Evolutionary conservation across 2,797 vertebrate genomes (phyloP), one percentile per base, ranked within the genome.

Genomic region (Pelobates cultripes): DNA sequence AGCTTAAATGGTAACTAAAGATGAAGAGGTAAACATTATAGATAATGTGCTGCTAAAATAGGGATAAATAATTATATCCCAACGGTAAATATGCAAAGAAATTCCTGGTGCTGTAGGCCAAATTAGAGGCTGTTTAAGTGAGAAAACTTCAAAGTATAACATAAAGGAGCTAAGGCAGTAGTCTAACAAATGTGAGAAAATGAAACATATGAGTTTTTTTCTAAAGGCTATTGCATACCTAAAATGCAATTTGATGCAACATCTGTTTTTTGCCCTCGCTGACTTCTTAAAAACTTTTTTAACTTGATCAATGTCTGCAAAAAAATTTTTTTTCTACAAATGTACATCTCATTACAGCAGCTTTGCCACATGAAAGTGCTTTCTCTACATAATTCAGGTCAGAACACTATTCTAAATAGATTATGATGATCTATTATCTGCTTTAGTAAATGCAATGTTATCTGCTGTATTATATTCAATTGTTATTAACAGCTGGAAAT

Each of bases 91-190:
- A 47, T 66, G 7, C 61, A 47, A 63, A 15, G 17, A 67, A 68
- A 69, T 73, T 67, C 70, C 60, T 77, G 57, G 3, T 53, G 73
- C 43, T 53, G 40, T n/a, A 53, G 40, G 60, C 15, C 45, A 78
- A 82, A 82, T 82, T 82, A 78, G 17, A 82, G 70, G 72, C 70
- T 69, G 17, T 43, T 73, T 12, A 42, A 60, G 57, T 61, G 45
- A 14, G n/a, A 1, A 4, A 2, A 78, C 75, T 73, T 82, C 81
- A 82, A 81, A 76, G 79, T 45, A 13, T 45, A 73, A 66, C 51
- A 8, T 2, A 5, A 45, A 78, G 13, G 63, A 68, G 40, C 68
- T 44, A 41, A 66, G 74, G 45, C 14, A 42, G 66, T 4, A 4
- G 42, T 43, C 7, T 12, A 13, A 44, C 41, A 47, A 61, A 45